Conservation (phyloP, 2,888 invertebrate species). For the Drosophila putrida region DNA sequence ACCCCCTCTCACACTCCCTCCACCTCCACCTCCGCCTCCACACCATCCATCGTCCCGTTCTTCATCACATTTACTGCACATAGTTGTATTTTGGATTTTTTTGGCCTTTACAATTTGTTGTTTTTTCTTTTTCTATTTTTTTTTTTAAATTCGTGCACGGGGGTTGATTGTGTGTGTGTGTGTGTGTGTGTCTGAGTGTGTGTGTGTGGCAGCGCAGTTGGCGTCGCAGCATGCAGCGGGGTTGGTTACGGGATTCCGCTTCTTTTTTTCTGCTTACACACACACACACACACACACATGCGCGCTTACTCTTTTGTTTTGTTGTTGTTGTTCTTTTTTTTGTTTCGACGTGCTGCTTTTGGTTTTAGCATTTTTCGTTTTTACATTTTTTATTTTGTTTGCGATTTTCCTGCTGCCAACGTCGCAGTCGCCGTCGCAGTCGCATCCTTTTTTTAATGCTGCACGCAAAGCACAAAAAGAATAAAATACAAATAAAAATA, state of each 20-base stretch:
- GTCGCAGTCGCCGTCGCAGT: slow-evolving; percentile 48
- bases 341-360: slow-evolving; percentile 53
- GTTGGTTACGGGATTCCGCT: slow-evolving; percentile 71
- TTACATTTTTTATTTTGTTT: slow-evolving; percentile 72
- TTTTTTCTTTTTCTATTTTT: slow-evolving; percentile 33
- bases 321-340: slow-evolving; percentile 30
- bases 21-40: not conserved
- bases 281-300: slow-evolving; percentile 42
- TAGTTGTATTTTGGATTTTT: slow-evolving; percentile 61
- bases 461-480: slow-evolving; percentile 58
- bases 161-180: slow-evolving; percentile 67
- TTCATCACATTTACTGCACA: slow-evolving; percentile 44
- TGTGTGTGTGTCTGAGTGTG: slow-evolving; percentile 32
- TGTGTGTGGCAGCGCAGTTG: slow-evolving; percentile 32
- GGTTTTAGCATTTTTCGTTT: slow-evolving; percentile 73
- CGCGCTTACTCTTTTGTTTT: slow-evolving; percentile 49
- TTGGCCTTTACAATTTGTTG: slow-evolving; percentile 63
- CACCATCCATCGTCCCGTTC: not conserved
- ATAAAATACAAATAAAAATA: slow-evolving; percentile 48
- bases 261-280: slow-evolving; percentile 41
- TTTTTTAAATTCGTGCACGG: slow-evolving; percentile 69
- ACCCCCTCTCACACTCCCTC: not conserved
- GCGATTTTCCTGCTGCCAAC: slow-evolving; percentile 64
- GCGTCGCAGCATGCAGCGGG: slow-evolving; percentile 67
- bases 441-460: slow-evolving; percentile 76